Base-by-base conservation (phyloP, 2,113 vertebrate genomes). In the Myotis yumanensis region DNA sequence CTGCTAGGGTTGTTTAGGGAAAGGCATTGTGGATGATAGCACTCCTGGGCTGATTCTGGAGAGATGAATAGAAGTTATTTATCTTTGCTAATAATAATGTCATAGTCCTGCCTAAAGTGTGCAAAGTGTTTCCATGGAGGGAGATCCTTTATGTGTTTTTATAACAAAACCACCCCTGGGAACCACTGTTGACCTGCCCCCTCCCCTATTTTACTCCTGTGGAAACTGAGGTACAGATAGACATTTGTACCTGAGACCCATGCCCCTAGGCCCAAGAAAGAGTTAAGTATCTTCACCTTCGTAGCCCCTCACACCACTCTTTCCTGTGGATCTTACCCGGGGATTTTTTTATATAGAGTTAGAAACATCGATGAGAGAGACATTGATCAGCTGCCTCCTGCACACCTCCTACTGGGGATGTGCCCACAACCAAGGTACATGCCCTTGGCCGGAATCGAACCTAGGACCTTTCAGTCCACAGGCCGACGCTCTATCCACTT, bases 1-100 rank as follows among this genome's bases (percentile, higher is more conserved):
- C 10, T n/a, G 28, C 11, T 4, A 30, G 2, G 8, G 30, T 4
- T 8, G n/a, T 28, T 3, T 11, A 1, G 2, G 52, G 35, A 17
- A 10, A 46, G 48, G 23, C 20, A 6, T 15, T 54, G 11, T 25
- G 28, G 18, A 25, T 23, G 62, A 8, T 76, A 69, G 62, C 20
- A n/a, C 0, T 9, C 11, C 35, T 43, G 71, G 89, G 23, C 23
- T 59, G 32, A 43, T 46, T 32, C 84, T 73, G 57, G 17, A 43
- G 46, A n/a, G 40, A 23, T 4, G 5, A 52, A 8, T 11, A n/a
- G 23, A 7, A 73, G 30, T 40, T 46, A 32, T 23, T 84, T 72
- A 28, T 40, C 30, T 94, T 76, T 22, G n/a, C 10, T 43, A 52
- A 46, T 46, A 23, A 46, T 51, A 11, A n/a, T 48, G 37, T 23